A percentile compares a stretch with the other conserved stretches of the same genome.
phyloP scores from a whole-genome alignment of 2,888 invertebrate species.

The Myopa tessellatipennis region DNA sequence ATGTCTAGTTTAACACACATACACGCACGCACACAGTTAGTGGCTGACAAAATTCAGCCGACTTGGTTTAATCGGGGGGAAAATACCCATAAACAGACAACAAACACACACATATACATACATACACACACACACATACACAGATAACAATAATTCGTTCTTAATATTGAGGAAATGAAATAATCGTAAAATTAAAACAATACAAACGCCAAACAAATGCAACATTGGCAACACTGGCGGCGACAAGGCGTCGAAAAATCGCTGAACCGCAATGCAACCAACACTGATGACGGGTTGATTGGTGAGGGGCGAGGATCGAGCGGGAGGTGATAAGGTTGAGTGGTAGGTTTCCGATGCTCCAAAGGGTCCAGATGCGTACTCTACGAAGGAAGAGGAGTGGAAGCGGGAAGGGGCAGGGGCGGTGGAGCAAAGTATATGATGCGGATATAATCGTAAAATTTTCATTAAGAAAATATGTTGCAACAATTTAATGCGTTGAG shows the following conservation, averaged over 20 bases:
- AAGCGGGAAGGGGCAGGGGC: background rate
- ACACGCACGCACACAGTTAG: background rate
- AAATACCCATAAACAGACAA: background rate
- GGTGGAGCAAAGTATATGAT: background rate
- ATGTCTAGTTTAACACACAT: constrained; percentile 28
- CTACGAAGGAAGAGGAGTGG: too few species aligned
- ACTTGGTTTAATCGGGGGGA: background rate
- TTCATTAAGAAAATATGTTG: constrained; percentile 57
- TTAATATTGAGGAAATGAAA: constrained; percentile 44
- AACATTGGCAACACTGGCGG: constrained; percentile 24
- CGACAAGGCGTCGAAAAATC: constrained; percentile 11
- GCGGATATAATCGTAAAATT: constrained; percentile 49
- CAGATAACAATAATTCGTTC: constrained; percentile 40
- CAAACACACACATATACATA: constrained; percentile 3
- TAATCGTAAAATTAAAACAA: constrained; percentile 40
- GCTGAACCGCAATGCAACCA: constrained; percentile 26
- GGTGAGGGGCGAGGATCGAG: background rate
- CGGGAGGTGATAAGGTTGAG: background rate
- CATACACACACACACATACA: constrained; percentile 4
- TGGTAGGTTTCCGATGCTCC: background rate
- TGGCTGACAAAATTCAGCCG: background rate
- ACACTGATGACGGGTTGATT: constrained; percentile 3
- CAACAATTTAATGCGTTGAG: constrained; percentile 50
- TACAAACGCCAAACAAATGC: constrained; percentile 34
- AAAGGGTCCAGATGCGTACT: background rate